Percentiles rank a stretch among this genome's conserved stretches.
phyloP scores from a whole-genome alignment of 2,797 vertebrate genomes.

The Aquila chrysaetos region DNA sequence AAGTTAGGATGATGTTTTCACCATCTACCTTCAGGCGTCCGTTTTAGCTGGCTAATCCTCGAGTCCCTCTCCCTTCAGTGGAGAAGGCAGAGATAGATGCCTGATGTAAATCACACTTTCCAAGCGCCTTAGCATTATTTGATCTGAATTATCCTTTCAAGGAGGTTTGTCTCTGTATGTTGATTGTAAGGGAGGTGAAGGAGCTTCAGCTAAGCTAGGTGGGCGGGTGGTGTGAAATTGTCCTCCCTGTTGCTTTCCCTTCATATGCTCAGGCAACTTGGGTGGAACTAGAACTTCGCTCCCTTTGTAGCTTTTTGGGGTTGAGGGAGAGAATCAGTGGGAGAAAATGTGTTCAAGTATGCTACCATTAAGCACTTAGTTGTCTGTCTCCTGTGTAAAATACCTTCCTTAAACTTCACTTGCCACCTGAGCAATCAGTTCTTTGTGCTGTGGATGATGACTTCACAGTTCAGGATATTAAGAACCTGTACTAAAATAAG shows the following conservation, averaged over 20 bases:
- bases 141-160: not conserved
- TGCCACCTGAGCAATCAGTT: not conserved
- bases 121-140: not conserved
- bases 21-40: not conserved
- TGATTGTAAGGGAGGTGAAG: conserved; percentile 10
- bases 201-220: conserved; percentile 18
- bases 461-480: not conserved
- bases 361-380: not conserved
- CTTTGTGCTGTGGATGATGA: not conserved
- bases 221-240: conserved; percentile 31
- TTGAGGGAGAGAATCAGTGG: not conserved
- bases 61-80: not conserved
- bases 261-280: not conserved
- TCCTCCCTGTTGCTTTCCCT: conserved; percentile 4
- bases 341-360: not conserved
- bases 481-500: not conserved
- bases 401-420: not conserved
- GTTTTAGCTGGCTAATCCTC: not conserved
- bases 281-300: not conserved
- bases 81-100: not conserved
- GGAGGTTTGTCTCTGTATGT: not conserved
- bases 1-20: not conserved
- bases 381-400: not conserved
- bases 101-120: not conserved
- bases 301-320: not conserved